A percentile compares a stretch with the other conserved stretches of the same genome.
Conservation (phyloP, 2,797 vertebrate species). For the Amazonetta brasiliensis region DNA sequence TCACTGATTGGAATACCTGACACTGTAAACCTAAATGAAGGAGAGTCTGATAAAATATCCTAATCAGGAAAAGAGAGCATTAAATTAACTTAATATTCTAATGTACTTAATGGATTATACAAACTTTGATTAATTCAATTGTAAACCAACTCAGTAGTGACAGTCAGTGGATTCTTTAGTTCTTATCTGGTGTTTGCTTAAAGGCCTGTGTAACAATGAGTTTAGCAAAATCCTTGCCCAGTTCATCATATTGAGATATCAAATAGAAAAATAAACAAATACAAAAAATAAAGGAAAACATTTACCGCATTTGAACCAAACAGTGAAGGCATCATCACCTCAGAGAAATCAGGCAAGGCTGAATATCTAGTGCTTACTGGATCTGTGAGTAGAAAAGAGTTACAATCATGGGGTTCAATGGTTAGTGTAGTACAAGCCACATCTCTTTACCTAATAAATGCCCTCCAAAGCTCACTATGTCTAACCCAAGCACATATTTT, state of each 20-base stretch:
- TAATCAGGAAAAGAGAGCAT: conserved; percentile 45
- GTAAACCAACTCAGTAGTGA: background rate
- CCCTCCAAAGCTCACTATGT: background rate
- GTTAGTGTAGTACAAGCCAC: background rate
- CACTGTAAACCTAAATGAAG: conserved; percentile 2
- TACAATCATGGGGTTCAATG: background rate
- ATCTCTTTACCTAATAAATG: background rate
- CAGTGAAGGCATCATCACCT: background rate
- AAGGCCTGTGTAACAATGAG: background rate
- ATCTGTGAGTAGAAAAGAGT: background rate
- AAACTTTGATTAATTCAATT: conserved; percentile 40
- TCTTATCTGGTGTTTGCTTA: background rate
- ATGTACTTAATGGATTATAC: conserved; percentile 61
- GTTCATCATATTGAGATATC: background rate
- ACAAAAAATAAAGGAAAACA: background rate
- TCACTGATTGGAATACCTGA: conserved; percentile 47
- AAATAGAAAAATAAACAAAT: background rate
- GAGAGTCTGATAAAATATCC: conserved; percentile 54
- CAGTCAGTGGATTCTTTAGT: background rate
- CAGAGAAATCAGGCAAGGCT: background rate
- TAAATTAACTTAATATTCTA: conserved; percentile 48
- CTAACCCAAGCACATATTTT: background rate
- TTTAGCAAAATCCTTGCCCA: background rate
- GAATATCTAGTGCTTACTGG: background rate
- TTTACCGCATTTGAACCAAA: background rate